Evolutionary conservation across 2,113 vertebrate genomes (phyloP).

Genomic region (Tychaedon coryphoeus): DNA sequence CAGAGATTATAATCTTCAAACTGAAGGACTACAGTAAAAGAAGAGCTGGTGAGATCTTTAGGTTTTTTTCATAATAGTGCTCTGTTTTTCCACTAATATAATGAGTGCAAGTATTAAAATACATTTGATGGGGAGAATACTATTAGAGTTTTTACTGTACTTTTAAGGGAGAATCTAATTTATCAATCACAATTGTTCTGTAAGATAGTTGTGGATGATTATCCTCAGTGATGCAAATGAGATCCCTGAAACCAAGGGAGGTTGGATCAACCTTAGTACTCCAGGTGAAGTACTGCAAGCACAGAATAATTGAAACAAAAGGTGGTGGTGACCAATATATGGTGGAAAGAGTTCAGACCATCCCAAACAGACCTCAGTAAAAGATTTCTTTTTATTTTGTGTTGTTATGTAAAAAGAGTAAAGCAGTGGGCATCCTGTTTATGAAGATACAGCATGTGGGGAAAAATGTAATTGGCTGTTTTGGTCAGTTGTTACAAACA

Average conservation of each 20-base stretch:
- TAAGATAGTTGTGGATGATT: background rate
- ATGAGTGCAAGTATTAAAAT: background rate
- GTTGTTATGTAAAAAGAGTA: background rate
- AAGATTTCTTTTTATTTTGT: background rate
- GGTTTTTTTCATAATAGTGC: background rate
- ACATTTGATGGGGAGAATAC: background rate
- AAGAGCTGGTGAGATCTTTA: background rate
- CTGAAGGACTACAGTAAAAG: background rate
- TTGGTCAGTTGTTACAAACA: background rate
- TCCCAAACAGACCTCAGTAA: background rate
- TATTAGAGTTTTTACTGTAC: background rate
- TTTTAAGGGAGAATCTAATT: background rate
- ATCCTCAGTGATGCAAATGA: background rate
- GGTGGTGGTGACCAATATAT: background rate
- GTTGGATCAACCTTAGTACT: background rate
- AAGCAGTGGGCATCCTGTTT: background rate
- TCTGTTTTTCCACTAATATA: background rate
- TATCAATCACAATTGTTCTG: background rate
- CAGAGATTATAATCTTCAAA: background rate
- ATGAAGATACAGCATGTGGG: background rate
- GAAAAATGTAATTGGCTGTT: background rate
- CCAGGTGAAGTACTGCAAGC: background rate
- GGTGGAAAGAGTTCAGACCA: background rate
- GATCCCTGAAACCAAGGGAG: background rate
- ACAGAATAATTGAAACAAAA: background rate